Conservation (phyloP, 1,140 invertebrate species). For the Cyphomyrmex costatus region DNA sequence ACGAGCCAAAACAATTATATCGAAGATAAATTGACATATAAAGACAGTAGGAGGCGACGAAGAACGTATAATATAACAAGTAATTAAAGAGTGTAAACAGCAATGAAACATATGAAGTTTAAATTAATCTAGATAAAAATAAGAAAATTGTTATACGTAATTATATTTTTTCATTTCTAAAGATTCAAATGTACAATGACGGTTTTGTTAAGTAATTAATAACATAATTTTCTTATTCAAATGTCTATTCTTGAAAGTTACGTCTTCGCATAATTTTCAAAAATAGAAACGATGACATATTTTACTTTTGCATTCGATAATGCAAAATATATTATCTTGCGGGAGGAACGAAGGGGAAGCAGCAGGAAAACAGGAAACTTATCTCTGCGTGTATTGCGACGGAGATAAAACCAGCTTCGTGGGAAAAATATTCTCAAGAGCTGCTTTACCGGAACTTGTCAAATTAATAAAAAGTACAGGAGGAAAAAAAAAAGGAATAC, state of each 20-base stretch:
- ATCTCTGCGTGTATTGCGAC: slow-evolving; percentile 4
- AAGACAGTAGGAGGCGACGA: too few species aligned
- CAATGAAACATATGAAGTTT: neutral
- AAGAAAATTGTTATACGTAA: neutral
- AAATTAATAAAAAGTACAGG: slow-evolving; percentile 43
- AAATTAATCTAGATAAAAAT: neutral
- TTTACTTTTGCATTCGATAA: neutral
- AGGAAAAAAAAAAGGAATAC: slow-evolving; percentile 21
- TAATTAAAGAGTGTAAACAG: neutral
- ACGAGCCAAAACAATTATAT: too few species aligned
- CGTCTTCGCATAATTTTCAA: too few species aligned
- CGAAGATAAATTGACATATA: too few species aligned
- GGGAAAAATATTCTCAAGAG: slow-evolving; percentile 26
- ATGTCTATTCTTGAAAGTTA: neutral
- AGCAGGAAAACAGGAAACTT: slow-evolving; percentile 8
- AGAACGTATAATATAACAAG: neutral
- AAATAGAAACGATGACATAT: neutral
- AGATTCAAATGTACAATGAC: neutral
- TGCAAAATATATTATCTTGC: slow-evolving; percentile 16
- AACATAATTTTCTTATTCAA: neutral
- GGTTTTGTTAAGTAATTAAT: neutral
- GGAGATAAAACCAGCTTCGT: slow-evolving; percentile 21
- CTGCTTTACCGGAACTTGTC: slow-evolving; percentile 19
- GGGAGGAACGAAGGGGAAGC: neutral
- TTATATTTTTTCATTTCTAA: neutral